These are phyloP conservation scores for Mimas tiliae DNA, from an alignment of 2,888 invertebrate species.

Conservation along the genomic window DNA sequence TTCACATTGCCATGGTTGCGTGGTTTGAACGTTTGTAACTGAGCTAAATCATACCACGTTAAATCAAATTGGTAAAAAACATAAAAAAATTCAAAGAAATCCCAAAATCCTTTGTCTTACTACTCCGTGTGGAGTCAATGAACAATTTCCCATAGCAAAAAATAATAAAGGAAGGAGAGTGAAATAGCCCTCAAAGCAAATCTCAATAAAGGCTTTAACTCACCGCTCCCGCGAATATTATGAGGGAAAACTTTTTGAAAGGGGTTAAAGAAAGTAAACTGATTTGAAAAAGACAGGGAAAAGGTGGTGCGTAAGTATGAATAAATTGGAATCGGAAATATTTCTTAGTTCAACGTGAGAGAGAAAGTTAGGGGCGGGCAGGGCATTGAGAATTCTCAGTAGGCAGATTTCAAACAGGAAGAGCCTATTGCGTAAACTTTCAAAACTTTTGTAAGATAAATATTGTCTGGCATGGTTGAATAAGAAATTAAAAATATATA, in stretches of 20 bases:
- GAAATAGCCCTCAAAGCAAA: slow-evolving; percentile 66
- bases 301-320: slow-evolving; percentile 69
- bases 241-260: slow-evolving; percentile 70
- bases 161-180: slow-evolving; percentile 64
- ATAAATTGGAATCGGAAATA: slow-evolving; percentile 66
- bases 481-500: not conserved
- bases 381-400: slow-evolving; percentile 33
- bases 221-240: slow-evolving; percentile 59
- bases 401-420: not conserved
- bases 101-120: slow-evolving; percentile 44
- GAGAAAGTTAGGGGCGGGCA: slow-evolving; percentile 32
- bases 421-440: not conserved
- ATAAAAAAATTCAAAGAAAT: slow-evolving; percentile 6
- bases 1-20: no score
- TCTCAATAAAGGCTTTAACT: slow-evolving; percentile 64
- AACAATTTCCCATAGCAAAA: slow-evolving; percentile 58
- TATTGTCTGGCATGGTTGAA: not conserved
- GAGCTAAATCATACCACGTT: not conserved
- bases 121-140: slow-evolving; percentile 47
- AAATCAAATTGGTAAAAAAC: not conserved
- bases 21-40: no score
- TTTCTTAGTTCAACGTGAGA: slow-evolving; percentile 36
- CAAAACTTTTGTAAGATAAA: not conserved
- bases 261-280: slow-evolving; percentile 72
- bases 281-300: slow-evolving; percentile 73